phyloP scores from a whole-genome alignment of 2,797 vertebrate genomes.

The Sarcophilus harrisii region DNA sequence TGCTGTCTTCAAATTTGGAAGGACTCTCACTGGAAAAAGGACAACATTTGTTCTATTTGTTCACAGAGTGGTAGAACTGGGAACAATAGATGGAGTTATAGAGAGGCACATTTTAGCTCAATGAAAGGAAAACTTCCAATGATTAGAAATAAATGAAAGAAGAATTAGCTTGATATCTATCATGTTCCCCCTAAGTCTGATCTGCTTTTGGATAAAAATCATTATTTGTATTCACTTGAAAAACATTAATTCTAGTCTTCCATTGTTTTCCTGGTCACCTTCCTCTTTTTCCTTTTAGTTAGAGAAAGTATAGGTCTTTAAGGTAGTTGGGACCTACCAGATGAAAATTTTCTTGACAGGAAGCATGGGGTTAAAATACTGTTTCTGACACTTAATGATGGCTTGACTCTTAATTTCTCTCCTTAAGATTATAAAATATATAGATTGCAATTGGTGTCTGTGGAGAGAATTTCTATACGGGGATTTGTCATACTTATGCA shows the following conservation, averaged over 20 bases:
- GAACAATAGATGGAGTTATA: background rate
- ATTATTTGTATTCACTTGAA: background rate
- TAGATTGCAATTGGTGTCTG: background rate
- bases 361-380: background rate
- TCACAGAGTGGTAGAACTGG: background rate
- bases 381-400: background rate
- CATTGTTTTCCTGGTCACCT: background rate
- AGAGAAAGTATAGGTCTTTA: background rate
- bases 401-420: background rate
- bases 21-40: background rate
- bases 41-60: background rate
- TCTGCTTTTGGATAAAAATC: background rate
- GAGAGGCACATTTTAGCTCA: background rate
- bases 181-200: background rate
- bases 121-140: background rate
- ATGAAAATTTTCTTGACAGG: background rate
- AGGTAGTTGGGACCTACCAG: background rate
- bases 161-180: background rate
- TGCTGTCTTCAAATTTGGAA: background rate
- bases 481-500: background rate
- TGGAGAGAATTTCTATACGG: background rate
- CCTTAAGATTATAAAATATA: background rate
- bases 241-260: background rate
- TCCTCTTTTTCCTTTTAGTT: background rate
- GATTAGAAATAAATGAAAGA: background rate